A percentile compares a stretch with the other conserved stretches of the same genome.
phyloP scores from a whole-genome alignment of 92 coral and sea anemone genomes.

The Parazoanthus darwini region DNA sequence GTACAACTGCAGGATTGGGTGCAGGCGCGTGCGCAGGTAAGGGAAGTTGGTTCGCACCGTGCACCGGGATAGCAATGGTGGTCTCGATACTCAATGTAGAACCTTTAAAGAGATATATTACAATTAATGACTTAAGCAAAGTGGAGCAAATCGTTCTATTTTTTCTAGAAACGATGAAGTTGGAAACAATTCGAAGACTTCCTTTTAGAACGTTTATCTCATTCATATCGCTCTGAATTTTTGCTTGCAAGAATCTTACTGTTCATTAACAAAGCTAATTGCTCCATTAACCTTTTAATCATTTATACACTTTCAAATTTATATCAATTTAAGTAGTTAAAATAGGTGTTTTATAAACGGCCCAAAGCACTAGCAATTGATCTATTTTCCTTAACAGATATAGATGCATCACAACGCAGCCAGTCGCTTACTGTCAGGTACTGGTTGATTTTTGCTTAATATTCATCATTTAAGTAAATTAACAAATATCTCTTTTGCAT shows the following conservation, averaged over 20 bases:
- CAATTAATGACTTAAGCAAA: neutral
- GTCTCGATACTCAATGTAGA: conserved; percentile 40
- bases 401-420: neutral
- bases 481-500: neutral
- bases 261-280: too few relatives aligned
- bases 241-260: neutral
- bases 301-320: neutral
- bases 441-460: too few relatives aligned
- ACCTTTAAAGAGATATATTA: conserved; percentile 3
- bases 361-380: neutral
- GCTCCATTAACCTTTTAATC: neutral
- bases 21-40: conserved; percentile 14
- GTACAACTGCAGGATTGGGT: neutral
- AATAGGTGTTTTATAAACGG: neutral
- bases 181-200: too few relatives aligned
- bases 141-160: too few relatives aligned
- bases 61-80: conserved; percentile 36
- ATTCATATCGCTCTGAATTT: too few relatives aligned
- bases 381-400: neutral
- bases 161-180: too few relatives aligned
- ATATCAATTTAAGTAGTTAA: neutral
- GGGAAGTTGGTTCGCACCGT: conserved; percentile 29
- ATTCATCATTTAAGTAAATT: too few relatives aligned
- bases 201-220: too few relatives aligned
- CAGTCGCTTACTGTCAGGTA: too few relatives aligned